Base-by-base conservation (phyloP, 2,113 vertebrate genomes). In the Castor canadensis region DNA sequence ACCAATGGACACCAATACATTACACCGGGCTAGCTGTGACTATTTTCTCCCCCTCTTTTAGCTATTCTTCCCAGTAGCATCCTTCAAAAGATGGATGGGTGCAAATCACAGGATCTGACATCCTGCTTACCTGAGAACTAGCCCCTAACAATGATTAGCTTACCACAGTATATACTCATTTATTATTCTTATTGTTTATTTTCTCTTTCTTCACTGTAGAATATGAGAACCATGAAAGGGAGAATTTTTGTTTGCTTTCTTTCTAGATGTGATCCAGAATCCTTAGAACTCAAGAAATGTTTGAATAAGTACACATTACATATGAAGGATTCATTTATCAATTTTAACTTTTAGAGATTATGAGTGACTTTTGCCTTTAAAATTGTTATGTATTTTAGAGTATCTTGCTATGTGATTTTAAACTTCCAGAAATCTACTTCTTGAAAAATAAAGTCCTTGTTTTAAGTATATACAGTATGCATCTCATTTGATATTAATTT, bases 391-490 rank as follows among this genome's bases (percentile, higher is more conserved):
- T 35, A 47, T 77, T 83, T 72, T 22, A 87, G 16, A 76, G 3
- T 16, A 52, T 58, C 17, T 84, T 81, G 4, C 9, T 66, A 12
- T 20, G 17, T n/a, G 40, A 76, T 17, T 16, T 45, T 49, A 80
- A 73, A 3, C 19, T 17, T 88, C 81, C 52, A 22, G 35, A 79
- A 91, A 60, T 80, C 52, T 92, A 38, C 35, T 45, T 66, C 76
- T 52, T 60, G 35, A 87, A 84, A 89, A 81, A 20, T 40, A 19
- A 75, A 71, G 60, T 47, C 32, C 24, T 85, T 72, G 20, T 79
- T 95, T 96, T 86, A 93, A 95, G 83, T 45, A 52, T 62, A 93
- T 58, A 17, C 52, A 76, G 10, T 56, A 49, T 87, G 49, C 10
- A 56, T 30, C 38, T 77, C 40, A 47, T 54, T 67, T 69, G 43